phyloP scores from a whole-genome alignment of 1,140 invertebrate species.

The Paraescarpia echinospica region DNA sequence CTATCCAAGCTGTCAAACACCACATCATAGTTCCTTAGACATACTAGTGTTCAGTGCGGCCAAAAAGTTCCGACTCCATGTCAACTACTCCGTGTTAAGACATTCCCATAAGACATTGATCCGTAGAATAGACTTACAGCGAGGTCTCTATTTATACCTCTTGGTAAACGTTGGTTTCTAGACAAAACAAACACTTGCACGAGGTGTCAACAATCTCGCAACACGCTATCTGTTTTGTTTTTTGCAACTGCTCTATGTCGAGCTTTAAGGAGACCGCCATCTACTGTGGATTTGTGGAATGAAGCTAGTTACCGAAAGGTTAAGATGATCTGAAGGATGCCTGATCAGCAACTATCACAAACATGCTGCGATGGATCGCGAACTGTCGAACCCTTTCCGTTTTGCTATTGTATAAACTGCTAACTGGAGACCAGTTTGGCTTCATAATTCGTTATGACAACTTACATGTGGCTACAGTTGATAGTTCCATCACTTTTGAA shows the following conservation, averaged over 20 bases:
- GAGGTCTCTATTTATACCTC: not conserved
- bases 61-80: not conserved
- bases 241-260: not conserved
- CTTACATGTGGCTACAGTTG: too few species aligned
- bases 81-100: not conserved
- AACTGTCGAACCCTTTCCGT: too few species aligned
- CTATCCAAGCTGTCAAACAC: not conserved
- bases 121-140: not conserved
- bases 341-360: too few species aligned
- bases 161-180: not conserved
- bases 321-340: not conserved
- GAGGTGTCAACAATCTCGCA: not conserved
- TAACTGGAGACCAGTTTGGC: too few species aligned
- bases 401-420: too few species aligned
- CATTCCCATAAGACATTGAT: not conserved
- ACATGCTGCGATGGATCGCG: too few species aligned
- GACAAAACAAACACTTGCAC: not conserved
- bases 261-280: not conserved
- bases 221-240: not conserved
- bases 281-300: not conserved
- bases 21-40: not conserved
- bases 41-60: not conserved
- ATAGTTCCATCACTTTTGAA: too few species aligned
- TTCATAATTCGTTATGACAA: too few species aligned
- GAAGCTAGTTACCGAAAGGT: not conserved